Conservation (phyloP, 2,113 vertebrate genomes). For the Actenoides hombroni region DNA sequence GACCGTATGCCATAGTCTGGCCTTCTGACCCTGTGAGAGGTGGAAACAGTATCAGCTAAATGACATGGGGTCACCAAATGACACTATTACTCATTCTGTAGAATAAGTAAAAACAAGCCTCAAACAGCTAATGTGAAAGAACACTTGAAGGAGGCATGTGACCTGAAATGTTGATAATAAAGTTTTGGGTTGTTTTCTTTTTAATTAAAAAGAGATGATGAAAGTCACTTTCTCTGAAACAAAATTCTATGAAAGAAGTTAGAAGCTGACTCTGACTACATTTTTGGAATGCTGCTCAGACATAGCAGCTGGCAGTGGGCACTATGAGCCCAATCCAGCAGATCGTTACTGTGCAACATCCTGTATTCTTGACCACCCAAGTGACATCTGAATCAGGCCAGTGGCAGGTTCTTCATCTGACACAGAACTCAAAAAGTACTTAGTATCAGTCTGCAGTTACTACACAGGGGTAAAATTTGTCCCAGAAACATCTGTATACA, state of each 20-base stretch:
- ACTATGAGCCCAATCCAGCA: not conserved
- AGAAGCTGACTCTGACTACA: not conserved
- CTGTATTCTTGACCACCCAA: not conserved
- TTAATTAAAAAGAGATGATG: not conserved
- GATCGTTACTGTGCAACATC: not conserved
- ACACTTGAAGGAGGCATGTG: not conserved
- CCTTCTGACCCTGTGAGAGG: constrained; percentile 35
- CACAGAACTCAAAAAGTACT: not conserved
- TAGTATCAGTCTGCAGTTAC: not conserved
- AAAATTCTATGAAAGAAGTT: not conserved
- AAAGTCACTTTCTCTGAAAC: not conserved
- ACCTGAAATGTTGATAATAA: not conserved
- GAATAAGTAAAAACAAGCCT: not conserved
- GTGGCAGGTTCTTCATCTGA: not conserved
- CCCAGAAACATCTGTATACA: not conserved
- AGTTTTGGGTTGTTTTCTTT: not conserved
- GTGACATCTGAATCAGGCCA: not conserved
- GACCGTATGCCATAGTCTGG: not conserved
- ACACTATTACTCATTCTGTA: constrained; percentile 18
- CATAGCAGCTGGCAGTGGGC: not conserved
- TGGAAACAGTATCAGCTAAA: constrained; percentile 46
- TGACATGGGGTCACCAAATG: not conserved
- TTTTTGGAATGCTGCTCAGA: not conserved
- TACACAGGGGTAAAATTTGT: not conserved
- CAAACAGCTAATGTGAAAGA: not conserved